Base-by-base conservation (phyloP, 2,797 vertebrate species). In the Typhlichthys eigenmanni region DNA sequence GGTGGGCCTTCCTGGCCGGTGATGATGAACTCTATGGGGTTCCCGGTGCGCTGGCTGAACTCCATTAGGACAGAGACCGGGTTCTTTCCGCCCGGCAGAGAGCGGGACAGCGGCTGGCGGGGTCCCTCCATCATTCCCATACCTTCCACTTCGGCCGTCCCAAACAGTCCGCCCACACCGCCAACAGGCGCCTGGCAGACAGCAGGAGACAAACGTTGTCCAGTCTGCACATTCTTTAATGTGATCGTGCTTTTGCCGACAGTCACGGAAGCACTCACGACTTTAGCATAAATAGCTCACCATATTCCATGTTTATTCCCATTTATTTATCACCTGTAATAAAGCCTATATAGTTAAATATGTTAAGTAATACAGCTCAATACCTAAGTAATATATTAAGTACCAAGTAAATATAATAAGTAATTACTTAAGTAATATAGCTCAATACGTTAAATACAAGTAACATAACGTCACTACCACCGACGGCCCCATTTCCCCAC, bases 11-110 rank as follows among this genome's bases (percentile, higher is more conserved):
- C 95, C 87, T 97, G 96, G 47, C 95, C 92, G 0, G 98, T 93
- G 72, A 95, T 92, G 66, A 95, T 92, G 81, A 99, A 99, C 69
- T 98, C 96, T 6, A 97, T 91, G 5, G 91, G 72, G 57, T 93
- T 92, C 19, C 97, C 95, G 0, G 93, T 92, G 65, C 97, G 97
- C 65, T 99, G 97, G 43, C 96, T 93, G 34, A 96, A 96, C 71
- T 99, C 97, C 90, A 98, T 97, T 45, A 99, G 72, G 0, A 96
- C 78, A 0, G 95, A 97, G 71, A 99, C 94, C 0, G 98, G 97
- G 66, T 96, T 97, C 81, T 99, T 99, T 54, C 96, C 97, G 0
- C 94, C 92, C 2, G 93, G 92, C 29, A 95, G 72, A 24, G 52
- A 93, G 4, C 86, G 91, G n/a, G 93, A 87, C 63, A 94, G 71